phyloP scores from a whole-genome alignment of 2,888 invertebrate species.

The Scaeva pyrastri region DNA sequence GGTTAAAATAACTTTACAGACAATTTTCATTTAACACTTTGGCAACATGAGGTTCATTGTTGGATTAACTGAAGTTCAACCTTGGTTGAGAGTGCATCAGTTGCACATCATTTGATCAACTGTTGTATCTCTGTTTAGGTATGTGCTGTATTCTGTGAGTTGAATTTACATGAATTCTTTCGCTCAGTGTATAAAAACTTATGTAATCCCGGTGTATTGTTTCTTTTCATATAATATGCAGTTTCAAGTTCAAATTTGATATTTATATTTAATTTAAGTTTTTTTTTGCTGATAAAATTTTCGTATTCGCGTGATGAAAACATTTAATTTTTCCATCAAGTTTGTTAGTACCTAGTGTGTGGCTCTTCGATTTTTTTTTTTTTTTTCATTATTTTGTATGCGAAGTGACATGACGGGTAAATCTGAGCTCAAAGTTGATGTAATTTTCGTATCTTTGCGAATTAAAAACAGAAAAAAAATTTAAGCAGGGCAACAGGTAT shows the following conservation, averaged over 20 bases:
- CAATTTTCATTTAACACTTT: too few species aligned
- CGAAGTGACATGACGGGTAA: constrained; percentile 15
- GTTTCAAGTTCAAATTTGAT: constrained; percentile 72
- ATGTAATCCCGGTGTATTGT: constrained; percentile 58
- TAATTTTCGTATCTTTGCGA: constrained; percentile 55
- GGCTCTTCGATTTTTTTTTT: constrained; percentile 45
- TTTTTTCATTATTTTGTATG: neutral
- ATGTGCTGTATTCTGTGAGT: too few species aligned
- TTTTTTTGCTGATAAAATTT: constrained; percentile 21
- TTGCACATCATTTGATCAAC: too few species aligned
- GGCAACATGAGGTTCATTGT: too few species aligned
- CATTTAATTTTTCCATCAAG: constrained; percentile 69
- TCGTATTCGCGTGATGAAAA: constrained; percentile 70
- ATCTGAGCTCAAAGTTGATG: constrained; percentile 67
- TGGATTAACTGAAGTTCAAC: too few species aligned
- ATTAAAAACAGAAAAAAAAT: constrained; percentile 6
- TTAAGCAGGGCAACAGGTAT: neutral
- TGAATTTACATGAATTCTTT: neutral
- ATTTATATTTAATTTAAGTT: constrained; percentile 14
- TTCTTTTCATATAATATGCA: constrained; percentile 65
- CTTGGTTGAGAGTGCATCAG: too few species aligned
- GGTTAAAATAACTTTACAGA: too few species aligned
- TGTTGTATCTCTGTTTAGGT: too few species aligned
- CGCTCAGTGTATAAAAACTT: constrained; percentile 20
- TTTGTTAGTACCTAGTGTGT: constrained; percentile 43